Evolutionary conservation across 2,888 invertebrate species (phyloP).

Genomic region (Cephus pulcher): DNA sequence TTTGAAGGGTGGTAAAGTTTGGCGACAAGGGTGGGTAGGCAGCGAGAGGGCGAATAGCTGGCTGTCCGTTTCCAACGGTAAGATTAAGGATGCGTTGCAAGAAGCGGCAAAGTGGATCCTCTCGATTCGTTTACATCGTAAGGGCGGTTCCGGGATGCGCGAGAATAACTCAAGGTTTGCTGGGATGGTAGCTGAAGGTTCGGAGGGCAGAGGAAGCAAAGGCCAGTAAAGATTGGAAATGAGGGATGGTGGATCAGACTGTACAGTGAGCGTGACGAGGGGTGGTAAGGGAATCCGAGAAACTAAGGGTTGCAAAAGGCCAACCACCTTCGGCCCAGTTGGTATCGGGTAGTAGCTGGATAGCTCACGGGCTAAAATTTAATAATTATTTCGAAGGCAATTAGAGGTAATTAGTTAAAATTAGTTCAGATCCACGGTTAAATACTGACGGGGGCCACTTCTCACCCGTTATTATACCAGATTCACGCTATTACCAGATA

Average conservation of each 20-base stretch:
- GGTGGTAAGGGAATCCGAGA: neutral
- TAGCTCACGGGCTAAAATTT: constrained; percentile 12
- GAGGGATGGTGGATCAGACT: neutral
- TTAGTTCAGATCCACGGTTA: constrained; percentile 20
- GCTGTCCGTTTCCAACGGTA: constrained; percentile 9
- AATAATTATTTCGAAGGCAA: constrained; percentile 24
- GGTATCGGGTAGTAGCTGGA: constrained; percentile 2
- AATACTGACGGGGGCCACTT: constrained; percentile 14
- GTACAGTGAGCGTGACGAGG: neutral
- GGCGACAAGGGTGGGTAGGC: neutral
- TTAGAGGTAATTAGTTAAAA: constrained; percentile 25
- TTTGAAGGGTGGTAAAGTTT: neutral
- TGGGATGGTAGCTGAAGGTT: neutral
- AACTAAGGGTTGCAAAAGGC: neutral
- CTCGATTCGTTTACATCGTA: constrained; percentile 23
- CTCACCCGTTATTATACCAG: constrained; percentile 9
- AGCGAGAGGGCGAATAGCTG: constrained; percentile 6
- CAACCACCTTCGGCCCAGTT: neutral
- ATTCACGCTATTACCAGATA: neutral
- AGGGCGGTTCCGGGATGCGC: constrained; percentile 17
- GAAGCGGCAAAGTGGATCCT: constrained; percentile 19
- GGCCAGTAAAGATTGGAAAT: neutral
- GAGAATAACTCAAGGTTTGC: constrained; percentile 6
- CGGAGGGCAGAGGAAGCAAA: neutral
- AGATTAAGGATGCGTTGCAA: constrained; percentile 16